Conservation (phyloP, 2,113 vertebrate genomes). For the Motacilla tschutschensis region DNA sequence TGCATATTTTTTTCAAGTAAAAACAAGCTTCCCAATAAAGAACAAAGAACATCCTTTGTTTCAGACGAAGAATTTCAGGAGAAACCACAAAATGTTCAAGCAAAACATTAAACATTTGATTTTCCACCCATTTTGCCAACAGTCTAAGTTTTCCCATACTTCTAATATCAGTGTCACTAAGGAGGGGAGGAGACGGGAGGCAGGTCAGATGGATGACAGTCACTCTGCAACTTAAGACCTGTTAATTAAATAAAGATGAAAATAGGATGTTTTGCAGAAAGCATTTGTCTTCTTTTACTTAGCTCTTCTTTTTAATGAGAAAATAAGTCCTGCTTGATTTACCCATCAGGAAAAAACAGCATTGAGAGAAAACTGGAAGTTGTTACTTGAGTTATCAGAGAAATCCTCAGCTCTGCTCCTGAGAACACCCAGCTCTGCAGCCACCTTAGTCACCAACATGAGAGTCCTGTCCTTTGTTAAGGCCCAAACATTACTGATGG, state of each 20-base stretch:
- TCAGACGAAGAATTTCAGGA: constrained; percentile 59
- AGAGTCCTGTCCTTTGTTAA: neutral
- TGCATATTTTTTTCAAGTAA: constrained; percentile 21
- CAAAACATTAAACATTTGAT: constrained; percentile 60
- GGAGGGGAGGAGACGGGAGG: neutral
- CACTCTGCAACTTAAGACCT: neutral
- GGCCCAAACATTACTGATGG: neutral
- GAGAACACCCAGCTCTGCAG: neutral
- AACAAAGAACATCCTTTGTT: constrained; percentile 61
- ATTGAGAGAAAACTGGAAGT: neutral
- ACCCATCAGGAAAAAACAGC: neutral
- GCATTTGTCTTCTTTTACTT: neutral
- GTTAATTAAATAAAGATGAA: neutral
- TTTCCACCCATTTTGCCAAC: constrained; percentile 62
- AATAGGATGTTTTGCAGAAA: neutral
- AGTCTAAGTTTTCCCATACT: constrained; percentile 30
- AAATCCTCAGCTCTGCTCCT: neutral
- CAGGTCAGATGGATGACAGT: neutral
- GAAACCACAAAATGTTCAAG: constrained; percentile 66
- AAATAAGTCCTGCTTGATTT: neutral
- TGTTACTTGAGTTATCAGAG: accelerated
- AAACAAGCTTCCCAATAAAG: neutral
- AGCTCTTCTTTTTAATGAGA: neutral
- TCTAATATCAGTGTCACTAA: constrained; percentile 25
- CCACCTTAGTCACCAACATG: neutral